Evolutionary conservation across 2,113 vertebrate species (phyloP).

Genomic region (Pyxicephalus adspersus): DNA sequence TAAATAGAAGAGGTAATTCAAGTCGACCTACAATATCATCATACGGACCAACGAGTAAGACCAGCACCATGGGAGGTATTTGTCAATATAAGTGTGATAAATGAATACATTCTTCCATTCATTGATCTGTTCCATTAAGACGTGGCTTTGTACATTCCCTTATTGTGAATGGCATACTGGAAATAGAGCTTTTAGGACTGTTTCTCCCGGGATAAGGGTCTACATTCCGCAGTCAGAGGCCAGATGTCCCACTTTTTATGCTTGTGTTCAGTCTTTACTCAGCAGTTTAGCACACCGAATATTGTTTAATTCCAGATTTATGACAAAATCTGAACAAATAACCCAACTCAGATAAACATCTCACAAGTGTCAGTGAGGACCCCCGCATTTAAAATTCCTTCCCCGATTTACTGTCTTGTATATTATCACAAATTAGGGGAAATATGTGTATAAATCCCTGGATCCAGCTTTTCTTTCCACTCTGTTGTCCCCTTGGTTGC

Average conservation of each 20-base stretch:
- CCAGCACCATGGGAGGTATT: too few relatives aligned
- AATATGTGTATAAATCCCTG: neutral
- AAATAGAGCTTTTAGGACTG: neutral
- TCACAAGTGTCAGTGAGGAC: neutral
- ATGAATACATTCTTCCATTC: too few relatives aligned
- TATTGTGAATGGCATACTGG: neutral
- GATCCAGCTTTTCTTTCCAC: neutral
- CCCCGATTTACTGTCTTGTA: too few relatives aligned
- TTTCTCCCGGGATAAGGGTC: neutral
- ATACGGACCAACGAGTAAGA: too few relatives aligned
- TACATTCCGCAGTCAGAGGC: too few relatives aligned
- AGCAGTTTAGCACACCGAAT: neutral
- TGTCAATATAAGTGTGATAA: too few relatives aligned
- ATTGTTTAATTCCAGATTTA: constrained; percentile 13
- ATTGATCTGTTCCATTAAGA: too few relatives aligned
- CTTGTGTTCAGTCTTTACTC: neutral
- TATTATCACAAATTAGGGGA: neutral
- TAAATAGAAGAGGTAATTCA: too few relatives aligned
- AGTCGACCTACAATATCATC: too few relatives aligned
- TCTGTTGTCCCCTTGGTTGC: neutral
- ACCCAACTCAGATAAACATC: neutral
- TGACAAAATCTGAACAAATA: constrained; percentile 17
- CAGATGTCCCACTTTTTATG: neutral
- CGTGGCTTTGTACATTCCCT: too few relatives aligned
- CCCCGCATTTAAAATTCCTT: neutral